These are phyloP conservation scores for Cryptotermes secundus DNA, from an alignment of 1,140 invertebrate genomes.

Conservation along the genomic window DNA sequence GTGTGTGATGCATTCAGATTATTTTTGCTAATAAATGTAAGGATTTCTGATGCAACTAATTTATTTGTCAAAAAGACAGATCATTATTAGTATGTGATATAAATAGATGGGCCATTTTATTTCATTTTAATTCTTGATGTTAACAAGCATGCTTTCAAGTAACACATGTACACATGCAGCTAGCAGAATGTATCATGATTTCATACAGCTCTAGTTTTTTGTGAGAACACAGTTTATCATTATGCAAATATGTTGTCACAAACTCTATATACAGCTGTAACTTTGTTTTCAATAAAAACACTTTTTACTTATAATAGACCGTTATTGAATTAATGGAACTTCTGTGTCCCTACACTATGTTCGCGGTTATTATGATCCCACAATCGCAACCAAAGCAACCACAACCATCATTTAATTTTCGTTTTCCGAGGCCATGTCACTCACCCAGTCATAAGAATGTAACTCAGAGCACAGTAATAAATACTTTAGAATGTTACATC, in stretches of 20 bases:
- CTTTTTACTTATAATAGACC: not conserved
- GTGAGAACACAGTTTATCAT: not conserved
- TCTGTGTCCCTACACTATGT: no score
- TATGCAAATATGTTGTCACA: not conserved
- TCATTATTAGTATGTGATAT: not conserved
- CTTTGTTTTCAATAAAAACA: not conserved
- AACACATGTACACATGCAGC: not conserved
- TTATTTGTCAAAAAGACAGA: not conserved
- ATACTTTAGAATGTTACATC: no score
- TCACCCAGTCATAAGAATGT: no score
- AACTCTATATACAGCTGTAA: not conserved
- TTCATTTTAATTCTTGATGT: constrained; percentile 4
- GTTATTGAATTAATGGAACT: not conserved
- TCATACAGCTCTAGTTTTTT: not conserved
- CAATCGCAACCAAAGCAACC: no score
- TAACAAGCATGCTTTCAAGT: not conserved
- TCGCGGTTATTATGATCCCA: no score
- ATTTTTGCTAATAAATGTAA: not conserved
- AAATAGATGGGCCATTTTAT: not conserved
- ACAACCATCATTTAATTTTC: no score
- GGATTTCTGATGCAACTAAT: not conserved
- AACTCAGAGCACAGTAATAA: no score
- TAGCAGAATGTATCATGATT: not conserved
- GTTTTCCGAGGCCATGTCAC: no score
- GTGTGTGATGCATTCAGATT: not conserved